A percentile compares a stretch with the other conserved stretches of the same genome.
Evolutionary conservation across 2,797 vertebrate genomes (phyloP).

Genomic region (Lindbergichthys nudifrons): DNA sequence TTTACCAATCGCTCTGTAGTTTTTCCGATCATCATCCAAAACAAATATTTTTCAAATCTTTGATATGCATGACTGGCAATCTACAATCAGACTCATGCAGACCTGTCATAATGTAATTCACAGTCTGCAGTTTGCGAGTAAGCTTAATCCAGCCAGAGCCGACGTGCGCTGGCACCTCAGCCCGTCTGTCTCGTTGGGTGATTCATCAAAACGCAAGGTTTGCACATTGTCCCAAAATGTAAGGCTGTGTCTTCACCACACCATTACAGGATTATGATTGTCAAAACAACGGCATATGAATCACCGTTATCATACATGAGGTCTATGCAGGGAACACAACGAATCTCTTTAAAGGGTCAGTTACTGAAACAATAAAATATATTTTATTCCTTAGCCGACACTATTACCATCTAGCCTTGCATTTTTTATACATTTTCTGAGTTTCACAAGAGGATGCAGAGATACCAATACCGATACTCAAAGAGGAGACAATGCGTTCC

Average conservation of each 20-base stretch:
- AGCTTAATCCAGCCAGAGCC: neutral
- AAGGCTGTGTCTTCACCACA: neutral
- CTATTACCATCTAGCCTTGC: too few species aligned
- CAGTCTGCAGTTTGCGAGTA: neutral
- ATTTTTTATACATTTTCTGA: too few species aligned
- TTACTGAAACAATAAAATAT: neutral
- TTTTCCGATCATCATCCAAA: neutral
- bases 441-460: too few species aligned
- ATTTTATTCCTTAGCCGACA: too few species aligned
- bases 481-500: too few species aligned
- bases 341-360: neutral
- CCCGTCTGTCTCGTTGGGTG: slow-evolving; percentile 9
- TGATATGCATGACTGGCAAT: neutral
- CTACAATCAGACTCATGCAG: slow-evolving; percentile 8
- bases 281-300: neutral
- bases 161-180: neutral
- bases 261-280: neutral
- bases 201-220: slow-evolving; percentile 4
- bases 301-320: neutral
- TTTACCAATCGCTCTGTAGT: neutral
- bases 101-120: slow-evolving; percentile 16
- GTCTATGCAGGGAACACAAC: neutral
- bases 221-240: too few species aligned
- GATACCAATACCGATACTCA: too few species aligned
- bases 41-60: too few species aligned